Percentiles rank a stretch among this genome's conserved stretches.
These are phyloP conservation scores for Chionis minor DNA, from an alignment of 2,113 vertebrate genomes.

Conservation along the genomic window DNA sequence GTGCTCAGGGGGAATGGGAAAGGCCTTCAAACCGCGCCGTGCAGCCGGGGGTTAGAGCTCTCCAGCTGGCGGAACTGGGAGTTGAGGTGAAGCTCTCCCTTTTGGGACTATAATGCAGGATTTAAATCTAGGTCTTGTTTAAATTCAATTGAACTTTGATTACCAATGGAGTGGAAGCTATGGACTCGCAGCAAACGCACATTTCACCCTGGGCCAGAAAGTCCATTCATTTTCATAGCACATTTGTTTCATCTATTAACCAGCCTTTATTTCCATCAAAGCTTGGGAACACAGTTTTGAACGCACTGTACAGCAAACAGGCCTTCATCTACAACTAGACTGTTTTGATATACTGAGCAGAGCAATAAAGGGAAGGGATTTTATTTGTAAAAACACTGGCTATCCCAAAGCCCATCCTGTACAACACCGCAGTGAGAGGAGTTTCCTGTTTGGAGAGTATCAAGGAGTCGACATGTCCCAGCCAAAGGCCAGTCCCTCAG, in stretches of 20 bases:
- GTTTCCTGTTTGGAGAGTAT: not conserved
- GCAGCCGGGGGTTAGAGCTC: not conserved
- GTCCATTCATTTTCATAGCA: not conserved
- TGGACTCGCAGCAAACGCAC: not conserved
- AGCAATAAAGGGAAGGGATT: not conserved
- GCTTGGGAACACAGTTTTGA: not conserved
- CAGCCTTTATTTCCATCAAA: not conserved
- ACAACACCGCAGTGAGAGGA: not conserved
- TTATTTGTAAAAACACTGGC: not conserved
- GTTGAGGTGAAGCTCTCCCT: not conserved
- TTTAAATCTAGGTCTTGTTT: not conserved
- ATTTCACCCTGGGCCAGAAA: not conserved
- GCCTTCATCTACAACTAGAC: not conserved
- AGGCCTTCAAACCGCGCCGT: not conserved
- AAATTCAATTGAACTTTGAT: conserved; percentile 15
- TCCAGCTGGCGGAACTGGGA: not conserved
- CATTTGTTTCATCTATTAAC: not conserved
- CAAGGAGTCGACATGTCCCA: not conserved
- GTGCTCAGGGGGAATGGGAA: not conserved
- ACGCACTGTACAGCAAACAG: not conserved
- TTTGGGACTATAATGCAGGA: not conserved
- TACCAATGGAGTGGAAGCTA: not conserved
- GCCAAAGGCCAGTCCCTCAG: not conserved
- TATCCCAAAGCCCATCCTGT: not conserved
- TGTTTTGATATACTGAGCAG: not conserved